phyloP scores from a whole-genome alignment of 2,113 vertebrate species.

The Amphiprion ocellaris region DNA sequence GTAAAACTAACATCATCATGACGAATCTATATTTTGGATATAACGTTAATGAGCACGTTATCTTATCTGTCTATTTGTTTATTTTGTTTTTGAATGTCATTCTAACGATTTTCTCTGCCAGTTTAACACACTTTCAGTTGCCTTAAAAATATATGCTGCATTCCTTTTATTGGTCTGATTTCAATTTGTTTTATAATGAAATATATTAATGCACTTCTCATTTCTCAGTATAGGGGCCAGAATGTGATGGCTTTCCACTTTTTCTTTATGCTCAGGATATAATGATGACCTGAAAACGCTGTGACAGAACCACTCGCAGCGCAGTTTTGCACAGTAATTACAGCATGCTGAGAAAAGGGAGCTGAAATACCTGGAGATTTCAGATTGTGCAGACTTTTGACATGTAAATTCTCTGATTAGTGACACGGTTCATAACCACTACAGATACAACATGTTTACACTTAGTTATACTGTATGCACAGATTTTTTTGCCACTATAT shows the following conservation, averaged over 20 bases:
- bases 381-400: not conserved
- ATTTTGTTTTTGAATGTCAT: too few species aligned
- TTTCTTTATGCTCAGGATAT: not conserved
- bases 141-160: not conserved
- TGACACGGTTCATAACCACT: not conserved
- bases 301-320: not conserved
- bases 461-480: not conserved
- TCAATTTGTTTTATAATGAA: not conserved
- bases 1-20: too few species aligned
- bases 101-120: not conserved
- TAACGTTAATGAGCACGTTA: too few species aligned
- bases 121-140: not conserved
- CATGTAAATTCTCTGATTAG: not conserved
- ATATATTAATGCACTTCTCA: not conserved
- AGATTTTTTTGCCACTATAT: too few species aligned
- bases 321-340: not conserved
- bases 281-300: not conserved
- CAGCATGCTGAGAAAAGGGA: not conserved
- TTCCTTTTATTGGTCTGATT: not conserved
- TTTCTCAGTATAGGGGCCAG: not conserved
- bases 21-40: too few species aligned
- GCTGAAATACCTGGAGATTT: too few species aligned
- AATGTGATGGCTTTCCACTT: not conserved
- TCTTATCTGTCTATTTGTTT: too few species aligned
- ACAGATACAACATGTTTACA: not conserved